Base-by-base conservation (phyloP, 1,140 invertebrate species). In the Pissodes strobi region DNA sequence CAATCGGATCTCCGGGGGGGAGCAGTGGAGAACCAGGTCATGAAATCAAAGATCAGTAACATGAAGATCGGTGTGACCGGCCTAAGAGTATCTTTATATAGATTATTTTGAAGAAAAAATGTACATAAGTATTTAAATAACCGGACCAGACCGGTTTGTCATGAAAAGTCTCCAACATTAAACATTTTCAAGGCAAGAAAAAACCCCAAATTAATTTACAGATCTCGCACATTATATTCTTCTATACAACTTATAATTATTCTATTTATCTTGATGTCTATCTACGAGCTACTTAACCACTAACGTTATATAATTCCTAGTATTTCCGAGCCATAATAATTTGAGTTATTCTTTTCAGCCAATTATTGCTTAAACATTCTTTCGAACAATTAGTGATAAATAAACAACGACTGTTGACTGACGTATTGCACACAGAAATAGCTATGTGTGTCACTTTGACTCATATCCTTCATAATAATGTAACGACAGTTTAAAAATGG, bases 341-440 rank as follows among this genome's bases (percentile, higher is more conserved):
- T 6, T 5, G 5, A 6, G 13, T 39, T 39, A 39, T 39, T 39
- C 13, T 5, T 15, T 39, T 3, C 4, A n/a, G 5, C 3, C 6
- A 41, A n/a, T 5, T 2, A 15, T 15, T n/a, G n/a, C n/a, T 17
- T 41, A 15, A 41, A 41, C 38, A 41, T 41, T 41, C 38, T 17
- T 41, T 41, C 17, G n/a, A 41, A 41, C 38, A 41, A 41, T 41
- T 41, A 41, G n/a, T 41, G 15, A 41, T 41, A 41, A 41, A 41
- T 15, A 41, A 15, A 17, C 38, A n/a, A 15, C 5, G 2, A 2
- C 17, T n/a, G n/a, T n/a, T 15, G n/a, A 15, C 2, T 41, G 38
- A 41, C 38, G n/a, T n/a, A 41, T 17, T 41, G 25, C 25, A 27
- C 17, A 17, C 38, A 41, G n/a, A n/a, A 41, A 41, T 27, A 41